phyloP scores from a whole-genome alignment of 2,888 invertebrate species.

The Drosophila lutescens region DNA sequence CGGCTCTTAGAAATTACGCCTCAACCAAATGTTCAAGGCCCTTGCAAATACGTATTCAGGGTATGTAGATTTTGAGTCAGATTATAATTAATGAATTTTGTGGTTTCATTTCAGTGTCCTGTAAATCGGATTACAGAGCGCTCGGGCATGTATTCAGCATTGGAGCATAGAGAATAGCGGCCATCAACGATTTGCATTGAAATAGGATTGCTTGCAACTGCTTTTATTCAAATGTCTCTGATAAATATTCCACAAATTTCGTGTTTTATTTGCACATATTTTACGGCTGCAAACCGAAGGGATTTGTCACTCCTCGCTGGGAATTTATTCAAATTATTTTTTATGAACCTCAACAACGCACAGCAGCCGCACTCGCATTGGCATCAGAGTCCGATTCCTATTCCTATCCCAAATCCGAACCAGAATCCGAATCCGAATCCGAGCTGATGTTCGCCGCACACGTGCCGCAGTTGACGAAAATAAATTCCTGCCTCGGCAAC shows the following conservation, averaged over 20 bases:
- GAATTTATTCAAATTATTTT: conserved; percentile 46
- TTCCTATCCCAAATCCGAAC: background rate
- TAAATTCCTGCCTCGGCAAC: conserved; percentile 41
- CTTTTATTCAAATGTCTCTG: conserved; percentile 21
- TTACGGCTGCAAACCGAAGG: conserved; percentile 15
- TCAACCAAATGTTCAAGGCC: conserved; percentile 1
- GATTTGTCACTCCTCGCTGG: conserved; percentile 24
- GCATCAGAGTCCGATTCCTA: background rate
- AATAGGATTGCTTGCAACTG: background rate
- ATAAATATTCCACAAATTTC: conserved; percentile 41
- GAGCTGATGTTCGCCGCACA: conserved; percentile 57
- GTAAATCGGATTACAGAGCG: conserved; percentile 34
- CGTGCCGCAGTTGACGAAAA: conserved; percentile 69
- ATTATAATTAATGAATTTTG: conserved; percentile 39
- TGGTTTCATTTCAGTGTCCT: conserved; percentile 14
- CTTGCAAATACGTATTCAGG: conserved; percentile 1
- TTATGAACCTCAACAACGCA: conserved; percentile 31
- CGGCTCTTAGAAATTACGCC: background rate
- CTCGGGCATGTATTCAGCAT: conserved; percentile 7
- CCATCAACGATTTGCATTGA: conserved; percentile 16
- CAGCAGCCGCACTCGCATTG: background rate
- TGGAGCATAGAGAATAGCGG: background rate
- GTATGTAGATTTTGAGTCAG: conserved; percentile 7
- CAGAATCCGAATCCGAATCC: conserved; percentile 44
- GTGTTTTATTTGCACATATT: conserved; percentile 24